Percentiles rank a stretch among this genome's conserved stretches.
Conservation (phyloP, 2,888 invertebrate genomes). For the Pammene aurita region DNA sequence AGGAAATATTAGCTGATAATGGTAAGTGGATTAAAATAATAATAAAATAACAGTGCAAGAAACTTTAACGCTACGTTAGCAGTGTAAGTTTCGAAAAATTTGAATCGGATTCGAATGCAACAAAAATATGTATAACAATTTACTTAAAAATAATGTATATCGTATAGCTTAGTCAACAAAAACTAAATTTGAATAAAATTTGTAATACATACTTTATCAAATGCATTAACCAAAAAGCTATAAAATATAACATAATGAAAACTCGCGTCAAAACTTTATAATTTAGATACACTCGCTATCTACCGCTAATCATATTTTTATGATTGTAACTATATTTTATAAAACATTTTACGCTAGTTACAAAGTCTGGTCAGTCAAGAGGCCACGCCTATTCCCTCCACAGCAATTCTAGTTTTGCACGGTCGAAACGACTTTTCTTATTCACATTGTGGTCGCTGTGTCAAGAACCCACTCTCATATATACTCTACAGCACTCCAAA, state of each 20-base stretch:
- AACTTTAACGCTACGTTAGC: background rate
- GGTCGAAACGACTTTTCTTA: background rate
- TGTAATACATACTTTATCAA: conserved; percentile 7
- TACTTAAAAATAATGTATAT: too few relatives aligned
- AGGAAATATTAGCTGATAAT: conserved; percentile 8
- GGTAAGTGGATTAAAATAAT: background rate
- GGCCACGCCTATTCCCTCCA: conserved; percentile 66
- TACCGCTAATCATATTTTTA: conserved; percentile 65
- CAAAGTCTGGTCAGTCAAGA: conserved; percentile 76
- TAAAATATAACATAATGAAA: conserved; percentile 51
- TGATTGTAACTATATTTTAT: conserved; percentile 59
- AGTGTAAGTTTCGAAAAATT: background rate
- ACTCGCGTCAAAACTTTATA: conserved; percentile 57
- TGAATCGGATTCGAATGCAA: background rate
- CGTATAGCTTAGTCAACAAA: background rate
- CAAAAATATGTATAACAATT: background rate
- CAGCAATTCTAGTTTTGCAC: conserved; percentile 52
- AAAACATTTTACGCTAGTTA: conserved; percentile 71
- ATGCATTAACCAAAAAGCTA: conserved; percentile 28
- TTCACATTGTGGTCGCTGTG: conserved; percentile 39
- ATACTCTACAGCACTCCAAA: conserved; percentile 42
- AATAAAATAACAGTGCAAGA: background rate
- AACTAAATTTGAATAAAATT: background rate
- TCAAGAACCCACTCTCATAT: conserved; percentile 42
- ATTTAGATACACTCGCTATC: conserved; percentile 66